Conservation (phyloP, 92 coral and sea anemone genomes). For the Bergia sp. region DNA sequence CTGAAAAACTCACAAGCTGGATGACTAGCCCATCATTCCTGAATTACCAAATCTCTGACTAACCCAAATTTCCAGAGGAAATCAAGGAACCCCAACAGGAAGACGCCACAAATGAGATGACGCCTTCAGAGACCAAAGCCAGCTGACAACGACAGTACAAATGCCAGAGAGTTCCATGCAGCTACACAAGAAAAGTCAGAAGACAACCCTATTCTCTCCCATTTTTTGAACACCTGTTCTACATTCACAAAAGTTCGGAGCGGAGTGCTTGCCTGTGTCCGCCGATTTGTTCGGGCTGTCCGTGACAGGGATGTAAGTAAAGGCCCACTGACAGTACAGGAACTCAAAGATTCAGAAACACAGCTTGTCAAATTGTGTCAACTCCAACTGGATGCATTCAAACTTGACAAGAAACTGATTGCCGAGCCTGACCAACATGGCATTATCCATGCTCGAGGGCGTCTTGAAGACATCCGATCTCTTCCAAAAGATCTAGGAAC, state of each 20-base stretch:
- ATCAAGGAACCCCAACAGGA: too few species aligned
- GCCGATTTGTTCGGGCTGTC: slow-evolving; percentile 47
- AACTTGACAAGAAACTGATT: slow-evolving; percentile 52
- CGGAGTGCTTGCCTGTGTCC: slow-evolving; percentile 53
- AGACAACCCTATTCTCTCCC: slow-evolving; percentile 60
- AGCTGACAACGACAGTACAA: too few species aligned
- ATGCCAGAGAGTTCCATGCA: not conserved
- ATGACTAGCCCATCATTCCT: too few species aligned
- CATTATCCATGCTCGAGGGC: slow-evolving; percentile 12
- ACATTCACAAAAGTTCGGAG: slow-evolving; percentile 54
- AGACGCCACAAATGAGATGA: too few species aligned
- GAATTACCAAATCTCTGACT: too few species aligned
- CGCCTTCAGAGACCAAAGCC: too few species aligned
- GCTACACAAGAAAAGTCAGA: slow-evolving; percentile 16
- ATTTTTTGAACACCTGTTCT: not conserved
- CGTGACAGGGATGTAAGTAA: slow-evolving; percentile 13
- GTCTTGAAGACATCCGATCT: slow-evolving; percentile 37
- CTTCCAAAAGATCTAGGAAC: slow-evolving; percentile 48
- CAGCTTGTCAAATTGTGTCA: slow-evolving; percentile 62
- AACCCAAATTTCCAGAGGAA: too few species aligned
- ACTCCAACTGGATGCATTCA: not conserved
- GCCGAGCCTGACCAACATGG: slow-evolving; percentile 54
- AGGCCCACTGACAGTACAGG: slow-evolving; percentile 56
- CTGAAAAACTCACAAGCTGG: too few species aligned
- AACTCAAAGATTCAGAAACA: slow-evolving; percentile 50